These are phyloP conservation scores for Hydrolagus colliei DNA, from an alignment of 2,797 vertebrate genomes.

Conservation along the genomic window DNA sequence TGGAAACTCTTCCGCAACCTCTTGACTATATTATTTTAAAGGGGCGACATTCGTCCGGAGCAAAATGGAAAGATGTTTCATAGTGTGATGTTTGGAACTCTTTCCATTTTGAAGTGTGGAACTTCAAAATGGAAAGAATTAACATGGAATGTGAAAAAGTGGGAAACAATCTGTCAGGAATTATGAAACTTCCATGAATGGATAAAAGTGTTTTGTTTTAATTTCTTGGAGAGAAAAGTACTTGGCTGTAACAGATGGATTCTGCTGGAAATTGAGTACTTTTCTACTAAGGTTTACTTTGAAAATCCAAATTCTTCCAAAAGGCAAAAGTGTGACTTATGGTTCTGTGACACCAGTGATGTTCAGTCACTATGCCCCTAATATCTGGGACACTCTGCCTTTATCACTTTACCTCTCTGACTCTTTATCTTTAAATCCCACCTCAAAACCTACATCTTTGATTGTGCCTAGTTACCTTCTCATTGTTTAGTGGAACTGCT, in stretches of 20 bases:
- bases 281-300: not conserved
- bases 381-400: no score
- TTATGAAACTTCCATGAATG: not conserved
- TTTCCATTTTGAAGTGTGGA: not conserved
- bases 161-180: not conserved
- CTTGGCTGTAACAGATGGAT: not conserved
- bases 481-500: not conserved
- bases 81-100: not conserved
- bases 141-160: conserved; percentile 2
- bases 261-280: not conserved
- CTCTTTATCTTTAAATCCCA: no score
- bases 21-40: no score
- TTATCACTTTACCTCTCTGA: no score
- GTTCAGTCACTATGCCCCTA: no score
- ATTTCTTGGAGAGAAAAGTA: not conserved
- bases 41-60: no score
- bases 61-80: not conserved
- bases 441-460: no score
- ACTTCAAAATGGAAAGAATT: not conserved
- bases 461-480: no score
- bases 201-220: conserved; percentile 13
- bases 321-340: not conserved
- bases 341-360: no score
- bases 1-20: no score
- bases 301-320: not conserved